Conservation (phyloP, 1,140 invertebrate species). For the Hirudo medicinalis region DNA sequence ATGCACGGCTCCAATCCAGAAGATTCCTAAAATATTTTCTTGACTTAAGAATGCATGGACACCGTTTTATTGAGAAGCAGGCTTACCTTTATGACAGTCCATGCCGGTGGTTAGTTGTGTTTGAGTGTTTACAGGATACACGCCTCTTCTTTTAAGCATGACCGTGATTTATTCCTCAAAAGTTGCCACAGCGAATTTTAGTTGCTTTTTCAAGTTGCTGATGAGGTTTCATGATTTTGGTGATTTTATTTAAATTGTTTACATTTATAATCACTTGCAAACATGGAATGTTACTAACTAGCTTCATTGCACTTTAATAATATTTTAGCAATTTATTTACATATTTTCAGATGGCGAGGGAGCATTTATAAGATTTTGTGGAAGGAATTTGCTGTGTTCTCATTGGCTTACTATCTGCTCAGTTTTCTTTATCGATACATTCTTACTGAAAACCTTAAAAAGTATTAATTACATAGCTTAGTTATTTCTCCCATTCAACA, state of each 20-base stretch:
- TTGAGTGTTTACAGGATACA: neutral
- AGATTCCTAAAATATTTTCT: too few species aligned
- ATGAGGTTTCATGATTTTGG: constrained; percentile 48
- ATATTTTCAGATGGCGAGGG: constrained; percentile 70
- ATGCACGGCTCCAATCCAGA: too few species aligned
- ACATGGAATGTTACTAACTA: too few species aligned
- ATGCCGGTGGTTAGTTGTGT: too few species aligned
- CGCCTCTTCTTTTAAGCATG: constrained; percentile 45
- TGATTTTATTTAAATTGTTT: too few species aligned
- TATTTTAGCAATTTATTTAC: constrained; percentile 2
- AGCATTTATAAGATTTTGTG: constrained; percentile 93
- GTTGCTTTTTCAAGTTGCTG: constrained; percentile 68
- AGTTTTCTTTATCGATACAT: constrained; percentile 65
- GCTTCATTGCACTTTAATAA: neutral
- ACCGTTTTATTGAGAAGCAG: too few species aligned
- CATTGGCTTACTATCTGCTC: constrained; percentile 69
- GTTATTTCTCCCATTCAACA: neutral
- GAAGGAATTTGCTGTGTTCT: constrained; percentile 77
- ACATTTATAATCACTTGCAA: too few species aligned
- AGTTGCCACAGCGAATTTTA: constrained; percentile 67
- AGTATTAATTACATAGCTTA: neutral
- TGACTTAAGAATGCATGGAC: too few species aligned
- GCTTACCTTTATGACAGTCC: too few species aligned
- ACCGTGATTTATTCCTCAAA: constrained; percentile 75
- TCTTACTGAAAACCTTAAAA: constrained; percentile 13